These are phyloP conservation scores for Platyrinchus mystaceus DNA, from an alignment of 2,797 vertebrate genomes.

Conservation along the genomic window DNA sequence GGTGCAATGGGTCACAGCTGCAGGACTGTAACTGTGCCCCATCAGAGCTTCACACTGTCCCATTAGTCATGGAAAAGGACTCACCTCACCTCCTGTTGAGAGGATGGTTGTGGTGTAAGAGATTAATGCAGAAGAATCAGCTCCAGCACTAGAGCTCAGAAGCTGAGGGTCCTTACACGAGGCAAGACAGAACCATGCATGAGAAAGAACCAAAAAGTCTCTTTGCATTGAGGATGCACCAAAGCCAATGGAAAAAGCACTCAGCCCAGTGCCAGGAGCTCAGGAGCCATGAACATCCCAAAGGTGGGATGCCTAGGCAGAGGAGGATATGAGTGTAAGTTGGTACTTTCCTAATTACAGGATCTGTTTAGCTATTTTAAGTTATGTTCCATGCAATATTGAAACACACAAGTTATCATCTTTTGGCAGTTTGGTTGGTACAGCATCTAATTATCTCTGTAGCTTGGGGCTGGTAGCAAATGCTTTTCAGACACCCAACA, in stretches of 20 bases:
- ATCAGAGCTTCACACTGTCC: not conserved
- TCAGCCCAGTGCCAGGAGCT: not conserved
- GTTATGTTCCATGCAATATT: not conserved
- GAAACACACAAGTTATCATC: constrained; percentile 4
- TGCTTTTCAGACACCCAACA: not conserved
- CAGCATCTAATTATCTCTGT: constrained; percentile 9
- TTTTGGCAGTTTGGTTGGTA: constrained; percentile 6
- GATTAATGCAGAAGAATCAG: not conserved
- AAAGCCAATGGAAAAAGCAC: not conserved
- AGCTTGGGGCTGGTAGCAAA: not conserved
- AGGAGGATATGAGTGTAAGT: not conserved
- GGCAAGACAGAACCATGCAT: not conserved
- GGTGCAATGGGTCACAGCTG: not conserved
- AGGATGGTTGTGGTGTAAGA: not conserved
- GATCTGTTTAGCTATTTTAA: not conserved
- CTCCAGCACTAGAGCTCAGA: not conserved
- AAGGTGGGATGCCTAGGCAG: not conserved
- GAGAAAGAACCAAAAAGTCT: not conserved
- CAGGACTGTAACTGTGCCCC: not conserved
- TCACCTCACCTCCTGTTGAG: not conserved
- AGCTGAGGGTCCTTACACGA: not conserved
- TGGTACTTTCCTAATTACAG: constrained; percentile 19
- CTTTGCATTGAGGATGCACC: not conserved
- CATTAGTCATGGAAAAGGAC: not conserved
- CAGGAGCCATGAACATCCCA: not conserved